These are phyloP conservation scores for Oncorhynchus masou DNA, from an alignment of 2,113 vertebrate genomes.

Conservation along the genomic window DNA sequence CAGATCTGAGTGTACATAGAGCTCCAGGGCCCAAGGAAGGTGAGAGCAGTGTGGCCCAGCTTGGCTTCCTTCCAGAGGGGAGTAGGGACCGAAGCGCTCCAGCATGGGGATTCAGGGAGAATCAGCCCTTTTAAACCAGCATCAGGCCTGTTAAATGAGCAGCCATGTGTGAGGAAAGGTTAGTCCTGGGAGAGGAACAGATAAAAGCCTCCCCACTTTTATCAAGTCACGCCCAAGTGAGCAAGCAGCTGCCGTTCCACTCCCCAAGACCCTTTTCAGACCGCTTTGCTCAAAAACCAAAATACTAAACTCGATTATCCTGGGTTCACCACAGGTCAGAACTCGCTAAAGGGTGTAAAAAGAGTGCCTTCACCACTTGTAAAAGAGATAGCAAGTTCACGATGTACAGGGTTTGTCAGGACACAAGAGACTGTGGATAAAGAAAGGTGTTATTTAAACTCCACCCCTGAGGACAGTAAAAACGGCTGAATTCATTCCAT, in stretches of 20 bases:
- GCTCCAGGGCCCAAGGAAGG: neutral
- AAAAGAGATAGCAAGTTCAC: neutral
- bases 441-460: neutral
- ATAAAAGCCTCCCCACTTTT: slow-evolving; percentile 68
- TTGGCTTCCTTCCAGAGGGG: neutral
- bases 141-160: slow-evolving; percentile 48
- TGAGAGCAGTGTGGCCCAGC: slow-evolving; percentile 3
- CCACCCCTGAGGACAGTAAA: no score
- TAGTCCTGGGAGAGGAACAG: slow-evolving; percentile 46
- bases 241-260: slow-evolving; percentile 36
- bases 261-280: neutral
- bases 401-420: neutral
- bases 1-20: neutral
- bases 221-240: slow-evolving; percentile 61
- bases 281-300: neutral
- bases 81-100: slow-evolving; percentile 6
- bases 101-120: slow-evolving; percentile 14
- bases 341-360: neutral
- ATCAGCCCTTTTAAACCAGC: slow-evolving; percentile 42
- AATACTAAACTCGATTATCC: neutral
- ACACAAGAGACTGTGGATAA: neutral
- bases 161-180: slow-evolving; percentile 50
- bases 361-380: neutral
- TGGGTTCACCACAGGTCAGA: slow-evolving; percentile 5
- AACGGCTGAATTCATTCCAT: no score